Conservation (phyloP, 2,113 vertebrate genomes). For the Malaclemys terrapin region DNA sequence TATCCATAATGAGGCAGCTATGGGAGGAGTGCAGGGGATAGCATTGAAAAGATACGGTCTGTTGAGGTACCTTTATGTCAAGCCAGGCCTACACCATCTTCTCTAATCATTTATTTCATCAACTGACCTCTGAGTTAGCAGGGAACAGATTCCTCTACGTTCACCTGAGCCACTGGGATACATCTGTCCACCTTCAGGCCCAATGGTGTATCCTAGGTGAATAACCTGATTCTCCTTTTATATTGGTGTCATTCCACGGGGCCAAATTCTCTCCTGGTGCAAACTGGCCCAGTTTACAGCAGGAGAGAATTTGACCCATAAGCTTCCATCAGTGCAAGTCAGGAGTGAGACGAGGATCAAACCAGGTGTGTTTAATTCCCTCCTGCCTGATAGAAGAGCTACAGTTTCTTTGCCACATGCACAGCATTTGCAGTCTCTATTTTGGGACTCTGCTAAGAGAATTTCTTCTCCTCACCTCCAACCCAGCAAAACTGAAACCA, state of each 20-base stretch:
- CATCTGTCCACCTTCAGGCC: not conserved
- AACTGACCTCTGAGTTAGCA: not conserved
- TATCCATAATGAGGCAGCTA: constrained; percentile 14
- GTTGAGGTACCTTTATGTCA: not conserved
- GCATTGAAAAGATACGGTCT: not conserved
- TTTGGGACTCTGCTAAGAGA: not conserved
- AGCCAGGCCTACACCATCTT: not conserved
- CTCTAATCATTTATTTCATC: not conserved
- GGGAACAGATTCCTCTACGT: not conserved
- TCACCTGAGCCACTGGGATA: not conserved
- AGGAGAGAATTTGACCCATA: not conserved
- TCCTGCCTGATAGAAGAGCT: not conserved
- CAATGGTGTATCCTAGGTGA: fast-evolving
- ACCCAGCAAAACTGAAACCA: not conserved
- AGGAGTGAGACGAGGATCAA: not conserved
- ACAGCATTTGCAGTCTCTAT: not conserved
- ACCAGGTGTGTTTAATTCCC: constrained; percentile 4
- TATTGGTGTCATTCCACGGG: fast-evolving
- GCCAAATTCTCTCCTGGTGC: not conserved
- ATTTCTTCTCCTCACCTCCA: not conserved
- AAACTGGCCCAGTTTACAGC: fast-evolving
- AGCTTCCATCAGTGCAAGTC: not conserved
- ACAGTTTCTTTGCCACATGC: not conserved
- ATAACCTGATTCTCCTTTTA: not conserved
- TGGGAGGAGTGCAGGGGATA: constrained; percentile 22